These are phyloP conservation scores for Andrena bicolor DNA, from an alignment of 2,888 invertebrate species.

Conservation along the genomic window DNA sequence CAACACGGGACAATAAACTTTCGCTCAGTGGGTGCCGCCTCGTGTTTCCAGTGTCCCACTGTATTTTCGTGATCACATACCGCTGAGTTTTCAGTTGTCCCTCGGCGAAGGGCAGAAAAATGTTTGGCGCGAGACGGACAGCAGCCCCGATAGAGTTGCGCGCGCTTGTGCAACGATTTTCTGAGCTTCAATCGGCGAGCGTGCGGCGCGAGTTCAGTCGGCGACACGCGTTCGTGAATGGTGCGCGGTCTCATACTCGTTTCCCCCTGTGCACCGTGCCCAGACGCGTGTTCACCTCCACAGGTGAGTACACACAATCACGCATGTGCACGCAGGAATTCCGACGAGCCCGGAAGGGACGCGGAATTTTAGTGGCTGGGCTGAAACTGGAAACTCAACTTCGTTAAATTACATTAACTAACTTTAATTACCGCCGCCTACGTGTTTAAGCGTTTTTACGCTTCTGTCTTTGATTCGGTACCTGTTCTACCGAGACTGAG, in stretches of 20 bases:
- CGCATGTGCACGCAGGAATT: constrained; percentile 25
- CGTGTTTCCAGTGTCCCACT: no score
- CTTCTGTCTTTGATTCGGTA: background rate
- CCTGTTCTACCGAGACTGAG: background rate
- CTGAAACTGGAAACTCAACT: constrained; percentile 13
- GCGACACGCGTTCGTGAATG: constrained; percentile 72
- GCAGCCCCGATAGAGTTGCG: constrained; percentile 64
- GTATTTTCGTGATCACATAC: background rate
- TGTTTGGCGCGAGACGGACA: background rate
- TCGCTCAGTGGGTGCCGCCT: no score
- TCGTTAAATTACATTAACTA: background rate
- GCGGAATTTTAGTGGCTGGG: constrained; percentile 4
- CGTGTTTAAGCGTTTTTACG: background rate
- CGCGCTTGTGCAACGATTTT: constrained; percentile 73
- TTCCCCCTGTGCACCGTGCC: constrained; percentile 11
- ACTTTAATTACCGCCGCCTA: background rate
- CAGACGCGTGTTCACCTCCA: constrained; percentile 38
- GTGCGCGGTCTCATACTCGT: constrained; percentile 27
- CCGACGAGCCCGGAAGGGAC: background rate
- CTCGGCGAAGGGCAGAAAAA: constrained; percentile 21
- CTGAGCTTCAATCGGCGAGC: constrained; percentile 70
- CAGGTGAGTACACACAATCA: constrained; percentile 57
- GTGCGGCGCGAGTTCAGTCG: constrained; percentile 74
- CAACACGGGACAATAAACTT: no score
- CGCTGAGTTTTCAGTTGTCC: background rate